Evolutionary conservation across 2,888 invertebrate species (phyloP), one percentile per base, ranked within the genome.

Genomic region (Lithodes maja): DNA sequence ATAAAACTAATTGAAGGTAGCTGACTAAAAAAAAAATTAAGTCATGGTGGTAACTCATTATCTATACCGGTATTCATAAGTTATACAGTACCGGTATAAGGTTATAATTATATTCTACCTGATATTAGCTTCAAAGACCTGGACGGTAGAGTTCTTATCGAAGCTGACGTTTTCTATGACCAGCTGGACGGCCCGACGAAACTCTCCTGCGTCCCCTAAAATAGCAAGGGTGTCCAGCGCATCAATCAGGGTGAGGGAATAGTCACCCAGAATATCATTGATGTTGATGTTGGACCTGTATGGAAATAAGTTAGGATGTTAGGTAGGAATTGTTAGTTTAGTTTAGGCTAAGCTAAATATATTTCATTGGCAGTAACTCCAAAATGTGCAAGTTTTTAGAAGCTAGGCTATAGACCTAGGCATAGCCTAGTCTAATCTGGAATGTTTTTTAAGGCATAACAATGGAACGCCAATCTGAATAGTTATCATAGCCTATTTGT

Each of bases 41-140:
- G 33, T 33, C 33, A 33, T 33, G 0, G 33, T 33, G 33, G 33
- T 33, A 33, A 33, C 33, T 33, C 33, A 33, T 33, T 33, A 33
- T 33, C 33, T 33, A 33, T 33, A 33, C 33, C 33, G 33, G 33
- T 33, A 33, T 33, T 33, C 33, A 33, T 33, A 33, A 33, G 33
- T 33, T 33, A 33, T 33, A 33, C 33, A 33, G 33, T 33, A 33
- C 33, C 33, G n/a, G 3, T n/a, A 71, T 71, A n/a, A n/a, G n/a
- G n/a, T 71, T n/a, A 71, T n/a, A 71, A 71, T 15, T 71, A 71
- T 71, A 78, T 49, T 0, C 94, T 94, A 92, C 91, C 92, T 85
- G 94, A 96, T 96, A 83, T 95, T 95, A 1, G 95, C 95, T 93
- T 96, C 96, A 94, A 96, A 96, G 2, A 96, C 95, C 93, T 96